phyloP scores from a whole-genome alignment of 2,113 vertebrate species.

The Smithornis capensis region DNA sequence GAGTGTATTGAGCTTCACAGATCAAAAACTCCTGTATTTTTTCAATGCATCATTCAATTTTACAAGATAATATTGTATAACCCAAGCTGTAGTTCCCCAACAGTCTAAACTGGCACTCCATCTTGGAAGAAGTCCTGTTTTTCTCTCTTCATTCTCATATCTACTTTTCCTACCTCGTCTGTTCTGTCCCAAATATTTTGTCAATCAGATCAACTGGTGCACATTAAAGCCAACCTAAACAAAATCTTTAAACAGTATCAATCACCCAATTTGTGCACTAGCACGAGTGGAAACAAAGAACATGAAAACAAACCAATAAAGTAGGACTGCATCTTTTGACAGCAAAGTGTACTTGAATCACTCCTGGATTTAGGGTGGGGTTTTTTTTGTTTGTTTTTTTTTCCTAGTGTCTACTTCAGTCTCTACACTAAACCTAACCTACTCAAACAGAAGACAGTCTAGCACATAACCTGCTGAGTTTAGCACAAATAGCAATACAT shows the following conservation, averaged over 20 bases:
- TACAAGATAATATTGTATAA: neutral
- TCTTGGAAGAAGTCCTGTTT: neutral
- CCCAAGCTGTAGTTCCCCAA: neutral
- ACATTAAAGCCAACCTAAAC: neutral
- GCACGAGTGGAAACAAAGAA: neutral
- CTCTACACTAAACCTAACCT: neutral
- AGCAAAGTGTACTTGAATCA: neutral
- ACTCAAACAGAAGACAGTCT: neutral
- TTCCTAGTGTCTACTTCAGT: neutral
- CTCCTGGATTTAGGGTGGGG: neutral
- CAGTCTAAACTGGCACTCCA: neutral
- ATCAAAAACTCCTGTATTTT: neutral
- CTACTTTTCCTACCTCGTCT: neutral
- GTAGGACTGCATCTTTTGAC: neutral
- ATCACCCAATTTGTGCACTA: neutral
- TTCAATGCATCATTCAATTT: neutral
- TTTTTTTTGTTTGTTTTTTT: neutral
- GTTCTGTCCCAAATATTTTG: neutral
- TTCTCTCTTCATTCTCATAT: neutral
- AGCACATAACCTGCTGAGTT: neutral
- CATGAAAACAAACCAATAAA: neutral
- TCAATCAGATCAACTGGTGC: neutral
- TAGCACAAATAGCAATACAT: neutral
- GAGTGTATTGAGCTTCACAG: fast-evolving
- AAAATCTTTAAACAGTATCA: neutral